These are phyloP conservation scores for Muntiacus reevesi DNA, from an alignment of 2,113 vertebrate species.

Conservation along the genomic window DNA sequence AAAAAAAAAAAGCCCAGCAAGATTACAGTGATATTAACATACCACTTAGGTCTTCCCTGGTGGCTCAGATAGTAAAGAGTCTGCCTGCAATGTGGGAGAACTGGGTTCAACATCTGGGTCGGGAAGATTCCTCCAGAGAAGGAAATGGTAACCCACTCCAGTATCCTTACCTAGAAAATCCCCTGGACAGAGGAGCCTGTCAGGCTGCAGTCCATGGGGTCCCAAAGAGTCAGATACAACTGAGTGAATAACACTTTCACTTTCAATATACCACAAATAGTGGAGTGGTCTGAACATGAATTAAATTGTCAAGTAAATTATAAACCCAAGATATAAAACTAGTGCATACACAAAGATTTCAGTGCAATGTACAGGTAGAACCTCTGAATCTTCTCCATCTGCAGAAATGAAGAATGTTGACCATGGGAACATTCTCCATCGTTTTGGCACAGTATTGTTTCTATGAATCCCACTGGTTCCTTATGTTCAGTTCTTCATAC, in stretches of 20 bases:
- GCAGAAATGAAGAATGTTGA: background rate
- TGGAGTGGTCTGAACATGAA: conserved; percentile 60
- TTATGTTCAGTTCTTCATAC: background rate
- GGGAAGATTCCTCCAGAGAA: background rate
- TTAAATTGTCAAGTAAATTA: conserved; percentile 75
- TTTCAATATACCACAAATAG: conserved; percentile 5
- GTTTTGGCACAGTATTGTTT: background rate
- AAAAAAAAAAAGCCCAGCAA: background rate
- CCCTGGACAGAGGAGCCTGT: background rate
- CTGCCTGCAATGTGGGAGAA: background rate
- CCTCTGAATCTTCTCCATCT: conserved; percentile 41
- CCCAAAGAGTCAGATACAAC: background rate
- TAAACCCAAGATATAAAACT: conserved; percentile 53
- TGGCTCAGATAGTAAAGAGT: background rate
- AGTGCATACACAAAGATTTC: conserved; percentile 19
- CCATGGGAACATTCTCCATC: background rate
- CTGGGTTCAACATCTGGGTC: background rate
- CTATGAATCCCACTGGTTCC: background rate
- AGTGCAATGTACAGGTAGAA: background rate
- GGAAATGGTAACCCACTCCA: background rate
- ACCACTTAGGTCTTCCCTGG: background rate
- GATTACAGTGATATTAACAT: background rate
- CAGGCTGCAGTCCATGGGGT: too few species aligned
- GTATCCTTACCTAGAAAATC: background rate
- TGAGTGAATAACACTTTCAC: background rate